A percentile compares a stretch with the other conserved stretches of the same genome.
Evolutionary conservation across 2,797 vertebrate genomes (phyloP).

Genomic region (Echeneis naucrates): DNA sequence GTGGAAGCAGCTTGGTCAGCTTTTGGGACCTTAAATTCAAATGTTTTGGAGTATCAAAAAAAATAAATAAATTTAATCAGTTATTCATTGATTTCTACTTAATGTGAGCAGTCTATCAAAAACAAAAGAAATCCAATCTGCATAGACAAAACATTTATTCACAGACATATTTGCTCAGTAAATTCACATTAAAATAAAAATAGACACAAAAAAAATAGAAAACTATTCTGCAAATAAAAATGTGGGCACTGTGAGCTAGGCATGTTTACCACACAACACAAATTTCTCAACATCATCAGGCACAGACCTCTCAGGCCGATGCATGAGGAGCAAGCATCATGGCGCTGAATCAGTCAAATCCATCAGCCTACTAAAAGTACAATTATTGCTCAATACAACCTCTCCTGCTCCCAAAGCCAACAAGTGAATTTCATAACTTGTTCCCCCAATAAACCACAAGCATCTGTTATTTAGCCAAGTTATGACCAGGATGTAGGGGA

Average conservation of each 20-base stretch:
- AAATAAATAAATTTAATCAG: not conserved
- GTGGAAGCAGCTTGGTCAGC: slow-evolving; percentile 41
- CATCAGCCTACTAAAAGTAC: slow-evolving; percentile 51
- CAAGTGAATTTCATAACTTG: slow-evolving; percentile 65
- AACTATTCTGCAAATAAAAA: slow-evolving; percentile 35
- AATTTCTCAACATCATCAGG: slow-evolving; percentile 3
- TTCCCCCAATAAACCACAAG: slow-evolving; percentile 65
- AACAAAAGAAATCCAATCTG: slow-evolving; percentile 17
- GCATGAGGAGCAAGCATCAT: slow-evolving; percentile 32
- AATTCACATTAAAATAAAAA: too few species aligned
- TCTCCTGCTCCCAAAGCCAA: slow-evolving; percentile 52
- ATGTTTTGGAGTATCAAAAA: slow-evolving; percentile 1
- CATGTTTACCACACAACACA: slow-evolving; percentile 18
- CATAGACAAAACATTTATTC: slow-evolving; percentile 8
- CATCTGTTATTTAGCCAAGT: slow-evolving; percentile 61
- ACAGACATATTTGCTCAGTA: slow-evolving; percentile 1
- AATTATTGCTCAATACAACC: slow-evolving; percentile 59
- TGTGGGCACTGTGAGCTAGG: not conserved
- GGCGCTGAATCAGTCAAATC: slow-evolving; percentile 38
- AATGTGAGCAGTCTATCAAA: slow-evolving; percentile 16
- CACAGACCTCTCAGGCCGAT: slow-evolving; percentile 3
- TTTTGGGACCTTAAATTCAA: slow-evolving; percentile 28
- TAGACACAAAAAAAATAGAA: slow-evolving; percentile 11
- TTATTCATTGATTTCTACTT: not conserved
- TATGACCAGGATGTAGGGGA: slow-evolving; percentile 40